These are phyloP conservation scores for Cichladusa arquata DNA, from an alignment of 2,113 vertebrate genomes.

Conservation along the genomic window DNA sequence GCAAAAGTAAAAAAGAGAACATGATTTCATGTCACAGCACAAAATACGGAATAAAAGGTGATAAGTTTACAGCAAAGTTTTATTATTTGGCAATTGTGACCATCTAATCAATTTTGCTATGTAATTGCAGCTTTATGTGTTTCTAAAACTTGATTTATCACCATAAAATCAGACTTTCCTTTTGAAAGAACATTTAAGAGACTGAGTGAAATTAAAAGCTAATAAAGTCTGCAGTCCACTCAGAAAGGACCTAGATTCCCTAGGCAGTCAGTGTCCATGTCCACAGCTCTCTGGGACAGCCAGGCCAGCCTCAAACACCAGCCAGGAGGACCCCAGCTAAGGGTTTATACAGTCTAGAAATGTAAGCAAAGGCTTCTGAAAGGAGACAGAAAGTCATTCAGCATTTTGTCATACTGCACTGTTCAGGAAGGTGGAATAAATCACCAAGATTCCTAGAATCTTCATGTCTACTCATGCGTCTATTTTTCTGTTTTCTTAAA, in stretches of 20 bases:
- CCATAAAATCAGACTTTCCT: not conserved
- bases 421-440: not conserved
- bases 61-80: not conserved
- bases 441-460: not conserved
- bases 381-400: not conserved
- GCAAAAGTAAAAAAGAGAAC: not conserved
- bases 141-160: conserved; percentile 37
- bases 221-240: conserved; percentile 17
- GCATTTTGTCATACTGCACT: not conserved
- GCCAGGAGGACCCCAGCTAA: not conserved
- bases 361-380: not conserved
- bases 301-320: not conserved
- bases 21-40: not conserved
- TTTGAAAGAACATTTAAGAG: conserved; percentile 37
- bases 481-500: not conserved
- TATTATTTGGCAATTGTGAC: not conserved
- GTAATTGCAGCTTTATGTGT: not conserved
- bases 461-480: not conserved
- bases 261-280: not conserved
- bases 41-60: not conserved
- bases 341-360: not conserved
- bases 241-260: not conserved
- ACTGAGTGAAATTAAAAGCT: conserved; percentile 43
- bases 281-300: not conserved
- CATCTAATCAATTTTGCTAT: conserved; percentile 7